These are phyloP conservation scores for Homalodisca vitripennis DNA, from an alignment of 1,140 invertebrate species.

Conservation along the genomic window DNA sequence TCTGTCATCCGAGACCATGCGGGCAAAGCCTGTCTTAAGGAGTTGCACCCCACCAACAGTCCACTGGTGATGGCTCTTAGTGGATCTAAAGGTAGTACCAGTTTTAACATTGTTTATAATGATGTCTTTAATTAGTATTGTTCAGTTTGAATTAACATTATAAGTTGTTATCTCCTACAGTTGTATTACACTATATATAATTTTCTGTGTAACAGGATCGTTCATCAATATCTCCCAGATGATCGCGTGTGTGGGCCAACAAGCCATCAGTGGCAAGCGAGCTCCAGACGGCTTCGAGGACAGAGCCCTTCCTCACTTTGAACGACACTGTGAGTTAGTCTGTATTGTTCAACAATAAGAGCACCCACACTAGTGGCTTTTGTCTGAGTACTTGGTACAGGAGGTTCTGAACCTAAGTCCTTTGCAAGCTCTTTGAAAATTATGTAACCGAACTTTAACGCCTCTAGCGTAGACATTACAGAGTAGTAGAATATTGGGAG, in stretches of 20 bases:
- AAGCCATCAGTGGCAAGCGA: conserved; percentile 95
- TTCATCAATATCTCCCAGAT: conserved; percentile 99
- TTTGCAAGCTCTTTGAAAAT: too few species aligned
- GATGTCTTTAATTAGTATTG: too few species aligned
- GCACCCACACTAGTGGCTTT: too few species aligned
- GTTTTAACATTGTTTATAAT: neutral
- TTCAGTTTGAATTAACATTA: too few species aligned
- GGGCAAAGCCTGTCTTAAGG: conserved; percentile 90
- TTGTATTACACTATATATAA: too few species aligned
- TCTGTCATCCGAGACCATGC: conserved; percentile 96
- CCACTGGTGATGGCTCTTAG: conserved; percentile 96
- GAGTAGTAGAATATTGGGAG: too few species aligned
- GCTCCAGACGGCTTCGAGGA: conserved; percentile 95
- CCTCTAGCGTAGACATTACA: too few species aligned
- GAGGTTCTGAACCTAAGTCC: too few species aligned
- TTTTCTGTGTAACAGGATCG: conserved; percentile 61
- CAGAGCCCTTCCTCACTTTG: conserved; percentile 92
- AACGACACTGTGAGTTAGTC: conserved; percentile 47
- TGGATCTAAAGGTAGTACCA: conserved; percentile 83
- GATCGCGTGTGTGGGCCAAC: conserved; percentile 99
- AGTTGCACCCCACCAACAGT: conserved; percentile 82
- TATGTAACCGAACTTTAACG: too few species aligned
- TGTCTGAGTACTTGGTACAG: too few species aligned
- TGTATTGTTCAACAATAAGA: too few species aligned
- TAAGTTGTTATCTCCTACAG: too few species aligned